A percentile compares a stretch with the other conserved stretches of the same genome.
Evolutionary conservation across 2,888 invertebrate species (phyloP).

Genomic region (Lepas anatifera): DNA sequence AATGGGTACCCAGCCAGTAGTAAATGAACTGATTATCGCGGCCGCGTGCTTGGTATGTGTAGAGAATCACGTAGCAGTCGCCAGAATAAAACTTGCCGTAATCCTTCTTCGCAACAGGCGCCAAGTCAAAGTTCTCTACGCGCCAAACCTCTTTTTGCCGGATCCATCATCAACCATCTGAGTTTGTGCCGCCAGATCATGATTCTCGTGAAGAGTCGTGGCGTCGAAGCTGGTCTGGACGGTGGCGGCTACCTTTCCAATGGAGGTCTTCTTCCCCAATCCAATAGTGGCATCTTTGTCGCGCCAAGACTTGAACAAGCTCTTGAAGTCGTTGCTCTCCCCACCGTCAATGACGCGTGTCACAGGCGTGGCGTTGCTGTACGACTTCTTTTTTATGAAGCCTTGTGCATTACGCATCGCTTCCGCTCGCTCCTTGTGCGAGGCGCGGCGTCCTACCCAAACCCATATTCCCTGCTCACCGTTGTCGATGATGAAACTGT

Average conservation of each 20-base stretch:
- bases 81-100: conserved; percentile 62
- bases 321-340: conserved; percentile 75
- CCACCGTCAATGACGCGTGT: conserved; percentile 62
- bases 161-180: conserved; percentile 74
- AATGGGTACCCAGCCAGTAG: conserved; percentile 69
- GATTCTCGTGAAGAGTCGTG: conserved; percentile 48
- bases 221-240: conserved; percentile 68
- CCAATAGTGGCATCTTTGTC: conserved; percentile 35
- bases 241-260: conserved; percentile 33
- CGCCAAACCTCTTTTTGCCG: conserved; percentile 61
- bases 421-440: conserved; percentile 60
- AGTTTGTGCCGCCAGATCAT: not conserved
- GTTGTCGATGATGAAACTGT: conserved; percentile 63
- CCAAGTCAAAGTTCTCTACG: conserved; percentile 47
- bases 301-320: conserved; percentile 61
- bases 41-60: conserved; percentile 55
- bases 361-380: conserved; percentile 58
- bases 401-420: conserved; percentile 82
- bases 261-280: conserved; percentile 29
- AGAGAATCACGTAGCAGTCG: conserved; percentile 72
- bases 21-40: conserved; percentile 53
- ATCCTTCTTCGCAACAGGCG: conserved; percentile 51
- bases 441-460: conserved; percentile 71
- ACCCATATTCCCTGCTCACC: conserved; percentile 76
- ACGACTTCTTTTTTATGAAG: conserved; percentile 67